Conservation (phyloP, 2,113 vertebrate species). For the Pantherophis guttatus region DNA sequence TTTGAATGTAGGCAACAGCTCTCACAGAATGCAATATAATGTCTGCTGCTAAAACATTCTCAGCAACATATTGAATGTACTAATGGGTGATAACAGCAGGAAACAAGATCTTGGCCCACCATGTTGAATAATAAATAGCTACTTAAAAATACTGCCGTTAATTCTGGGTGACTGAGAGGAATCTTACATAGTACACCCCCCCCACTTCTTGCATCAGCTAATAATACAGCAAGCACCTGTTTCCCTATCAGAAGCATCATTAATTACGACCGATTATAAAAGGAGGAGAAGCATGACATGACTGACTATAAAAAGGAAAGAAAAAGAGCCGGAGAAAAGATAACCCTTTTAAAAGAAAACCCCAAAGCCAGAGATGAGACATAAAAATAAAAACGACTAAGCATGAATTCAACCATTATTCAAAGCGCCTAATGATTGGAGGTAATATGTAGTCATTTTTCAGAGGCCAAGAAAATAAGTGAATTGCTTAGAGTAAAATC, state of each 20-base stretch:
- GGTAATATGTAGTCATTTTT: not conserved
- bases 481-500: not conserved
- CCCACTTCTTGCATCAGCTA: not conserved
- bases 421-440: not conserved
- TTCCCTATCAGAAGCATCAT: conserved; percentile 13
- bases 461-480: not conserved
- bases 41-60: not conserved
- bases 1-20: not conserved
- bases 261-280: conserved; percentile 13
- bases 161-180: not conserved
- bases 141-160: not conserved
- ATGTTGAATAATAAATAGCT: conserved; percentile 1
- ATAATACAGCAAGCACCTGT: not conserved
- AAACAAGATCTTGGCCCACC: conserved; percentile 9
- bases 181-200: not conserved
- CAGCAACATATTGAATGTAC: not conserved
- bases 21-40: not conserved
- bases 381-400: not conserved
- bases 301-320: not conserved
- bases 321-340: not conserved
- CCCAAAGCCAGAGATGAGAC: not conserved
- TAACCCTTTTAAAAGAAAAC: not conserved
- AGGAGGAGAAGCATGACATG: not conserved
- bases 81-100: not conserved
- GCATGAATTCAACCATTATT: not conserved